A percentile compares a stretch with the other conserved stretches of the same genome.
These are phyloP conservation scores for Cantharis rustica DNA, from an alignment of 2,888 invertebrate species.

Conservation along the genomic window DNA sequence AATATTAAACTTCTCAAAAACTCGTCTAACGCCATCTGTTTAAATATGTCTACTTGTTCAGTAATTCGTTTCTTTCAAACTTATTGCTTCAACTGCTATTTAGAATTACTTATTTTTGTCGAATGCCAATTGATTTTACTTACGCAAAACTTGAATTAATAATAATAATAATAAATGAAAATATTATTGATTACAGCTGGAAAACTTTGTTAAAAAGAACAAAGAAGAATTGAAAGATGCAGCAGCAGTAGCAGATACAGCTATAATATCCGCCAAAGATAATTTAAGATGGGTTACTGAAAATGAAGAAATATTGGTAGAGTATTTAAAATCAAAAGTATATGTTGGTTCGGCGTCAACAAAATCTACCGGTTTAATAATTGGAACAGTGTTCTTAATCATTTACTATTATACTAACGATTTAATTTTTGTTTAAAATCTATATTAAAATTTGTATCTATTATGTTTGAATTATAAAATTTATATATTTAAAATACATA, in stretches of 20 bases:
- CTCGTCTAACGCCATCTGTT: no score
- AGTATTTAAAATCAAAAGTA: neutral
- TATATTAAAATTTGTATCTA: neutral
- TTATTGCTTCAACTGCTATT: no score
- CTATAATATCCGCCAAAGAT: constrained; percentile 43
- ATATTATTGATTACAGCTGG: constrained; percentile 27
- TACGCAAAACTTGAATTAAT: neutral
- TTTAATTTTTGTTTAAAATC: neutral
- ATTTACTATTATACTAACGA: neutral
- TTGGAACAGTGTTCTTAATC: neutral
- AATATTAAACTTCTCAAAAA: no score
- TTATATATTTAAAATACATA: neutral
- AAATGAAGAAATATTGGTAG: constrained; percentile 27
- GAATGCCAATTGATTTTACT: neutral
- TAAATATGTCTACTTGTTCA: no score
- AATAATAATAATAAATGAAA: no score
- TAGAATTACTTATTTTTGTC: no score
- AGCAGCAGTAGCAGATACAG: constrained; percentile 38
- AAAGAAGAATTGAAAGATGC: constrained; percentile 45
- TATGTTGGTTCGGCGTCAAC: neutral
- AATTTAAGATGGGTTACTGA: constrained; percentile 50
- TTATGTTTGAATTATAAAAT: no score
- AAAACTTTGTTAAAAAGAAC: constrained; percentile 31
- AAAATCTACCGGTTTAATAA: neutral
- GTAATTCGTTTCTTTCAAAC: no score